Evolutionary conservation across 1,140 invertebrate species (phyloP).

Genomic region (Pseudomyrmex concolor): DNA sequence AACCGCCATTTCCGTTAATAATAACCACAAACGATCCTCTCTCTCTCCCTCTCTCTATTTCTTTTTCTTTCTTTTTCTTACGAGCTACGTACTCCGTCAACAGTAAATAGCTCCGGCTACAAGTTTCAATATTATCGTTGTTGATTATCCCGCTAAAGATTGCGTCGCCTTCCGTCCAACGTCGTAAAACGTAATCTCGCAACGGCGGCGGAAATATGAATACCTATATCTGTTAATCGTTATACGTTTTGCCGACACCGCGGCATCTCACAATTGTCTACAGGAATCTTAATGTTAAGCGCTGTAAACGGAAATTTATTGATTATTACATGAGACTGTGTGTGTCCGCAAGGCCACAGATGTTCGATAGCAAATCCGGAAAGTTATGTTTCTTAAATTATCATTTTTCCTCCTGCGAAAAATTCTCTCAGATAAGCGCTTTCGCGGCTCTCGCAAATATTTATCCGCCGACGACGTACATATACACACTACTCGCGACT

Average conservation of each 20-base stretch:
- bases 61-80: too few species aligned
- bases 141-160: slow-evolving; percentile 29
- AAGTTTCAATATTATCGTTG: slow-evolving; percentile 48
- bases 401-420: neutral
- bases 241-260: slow-evolving; percentile 9
- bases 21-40: slow-evolving; percentile 2
- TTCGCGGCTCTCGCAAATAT: slow-evolving; percentile 5
- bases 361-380: neutral
- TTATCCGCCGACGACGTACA: neutral
- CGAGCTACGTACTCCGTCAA: neutral
- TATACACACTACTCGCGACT: neutral
- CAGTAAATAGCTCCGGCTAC: slow-evolving; percentile 13
- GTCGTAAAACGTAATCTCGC: slow-evolving; percentile 44
- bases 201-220: slow-evolving; percentile 28
- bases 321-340: neutral
- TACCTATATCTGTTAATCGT: slow-evolving; percentile 35
- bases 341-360: neutral
- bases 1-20: slow-evolving; percentile 53
- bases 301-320: slow-evolving; percentile 19
- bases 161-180: neutral
- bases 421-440: neutral
- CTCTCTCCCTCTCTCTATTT: too few species aligned
- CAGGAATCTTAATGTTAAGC: slow-evolving; percentile 12
- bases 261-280: slow-evolving; percentile 9
- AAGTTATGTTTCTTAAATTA: slow-evolving; percentile 5